Conservation (phyloP, 2,888 invertebrate species). For the Philereme vetulata region DNA sequence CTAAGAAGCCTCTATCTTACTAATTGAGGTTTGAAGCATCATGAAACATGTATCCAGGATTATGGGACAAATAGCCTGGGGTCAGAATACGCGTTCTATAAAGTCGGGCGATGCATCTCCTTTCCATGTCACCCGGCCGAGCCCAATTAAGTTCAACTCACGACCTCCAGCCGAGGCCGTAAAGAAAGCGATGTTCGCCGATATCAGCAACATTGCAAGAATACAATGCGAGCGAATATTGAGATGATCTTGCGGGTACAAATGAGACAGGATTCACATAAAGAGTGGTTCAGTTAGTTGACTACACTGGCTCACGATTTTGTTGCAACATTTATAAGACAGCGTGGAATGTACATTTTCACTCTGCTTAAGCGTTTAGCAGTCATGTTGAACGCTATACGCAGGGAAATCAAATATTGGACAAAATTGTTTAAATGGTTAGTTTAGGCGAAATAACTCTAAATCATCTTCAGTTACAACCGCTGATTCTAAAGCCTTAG, state of each 20-base stretch:
- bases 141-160: slow-evolving; percentile 82
- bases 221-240: slow-evolving; percentile 9
- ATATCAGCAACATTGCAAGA: slow-evolving; percentile 14
- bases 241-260: slow-evolving; percentile 10
- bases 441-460: neutral
- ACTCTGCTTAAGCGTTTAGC: no score
- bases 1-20: neutral
- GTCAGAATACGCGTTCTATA: slow-evolving; percentile 78
- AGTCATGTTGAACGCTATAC: no score
- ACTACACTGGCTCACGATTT: slow-evolving; percentile 1
- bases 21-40: slow-evolving; percentile 7
- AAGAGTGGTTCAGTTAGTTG: neutral
- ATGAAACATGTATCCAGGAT: slow-evolving; percentile 49
- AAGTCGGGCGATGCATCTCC: slow-evolving; percentile 78
- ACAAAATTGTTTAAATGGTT: no score
- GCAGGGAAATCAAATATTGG: no score
- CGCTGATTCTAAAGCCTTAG: slow-evolving; percentile 46
- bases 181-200: slow-evolving; percentile 41
- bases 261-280: slow-evolving; percentile 8
- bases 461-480: neutral
- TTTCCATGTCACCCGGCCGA: slow-evolving; percentile 79
- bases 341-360: no score
- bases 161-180: slow-evolving; percentile 68
- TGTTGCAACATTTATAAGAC: neutral
- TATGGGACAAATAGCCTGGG: slow-evolving; percentile 67